Percentiles rank a stretch among this genome's conserved stretches.
Evolutionary conservation across 1,140 invertebrate genomes (phyloP).

Genomic region (Arion vulgaris): DNA sequence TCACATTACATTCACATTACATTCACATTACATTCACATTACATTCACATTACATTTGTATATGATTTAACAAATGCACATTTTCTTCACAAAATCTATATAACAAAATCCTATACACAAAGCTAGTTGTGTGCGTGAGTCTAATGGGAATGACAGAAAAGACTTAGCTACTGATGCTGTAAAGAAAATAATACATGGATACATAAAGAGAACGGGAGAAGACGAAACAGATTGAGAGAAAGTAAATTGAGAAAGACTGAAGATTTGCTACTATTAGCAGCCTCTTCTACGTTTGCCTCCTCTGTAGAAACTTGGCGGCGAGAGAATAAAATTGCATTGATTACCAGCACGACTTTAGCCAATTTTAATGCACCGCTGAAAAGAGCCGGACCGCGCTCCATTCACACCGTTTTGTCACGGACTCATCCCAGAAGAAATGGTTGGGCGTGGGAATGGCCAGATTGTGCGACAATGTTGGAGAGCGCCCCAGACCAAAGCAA

Average conservation of each 20-base stretch:
- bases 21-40: too few relatives aligned
- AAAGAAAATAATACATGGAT: background rate
- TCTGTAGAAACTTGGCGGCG: slow-evolving; percentile 4
- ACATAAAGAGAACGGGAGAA: background rate
- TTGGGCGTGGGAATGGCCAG: slow-evolving; percentile 12
- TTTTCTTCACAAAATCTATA: too few relatives aligned
- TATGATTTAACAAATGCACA: too few relatives aligned
- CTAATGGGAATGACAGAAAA: too few relatives aligned
- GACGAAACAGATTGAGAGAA: background rate
- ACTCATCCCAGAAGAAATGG: slow-evolving; percentile 13
- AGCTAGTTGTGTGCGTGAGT: too few relatives aligned
- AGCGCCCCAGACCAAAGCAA: slow-evolving; percentile 20
- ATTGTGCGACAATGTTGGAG: slow-evolving; percentile 18
- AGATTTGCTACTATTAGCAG: slow-evolving; percentile 19
- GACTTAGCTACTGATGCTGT: background rate
- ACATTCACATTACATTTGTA: too few relatives aligned
- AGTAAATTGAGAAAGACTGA: background rate
- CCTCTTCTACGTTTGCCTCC: background rate
- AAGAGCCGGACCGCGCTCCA: slow-evolving; percentile 4
- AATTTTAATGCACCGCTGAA: slow-evolving; percentile 25
- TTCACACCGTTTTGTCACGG: slow-evolving; percentile 23
- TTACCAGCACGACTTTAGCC: slow-evolving; percentile 28
- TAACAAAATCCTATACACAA: too few relatives aligned
- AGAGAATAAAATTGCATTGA: slow-evolving; percentile 14
- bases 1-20: too few relatives aligned